Base-by-base conservation (phyloP, 2,888 invertebrate genomes). In the Cosmopolites sordidus region DNA sequence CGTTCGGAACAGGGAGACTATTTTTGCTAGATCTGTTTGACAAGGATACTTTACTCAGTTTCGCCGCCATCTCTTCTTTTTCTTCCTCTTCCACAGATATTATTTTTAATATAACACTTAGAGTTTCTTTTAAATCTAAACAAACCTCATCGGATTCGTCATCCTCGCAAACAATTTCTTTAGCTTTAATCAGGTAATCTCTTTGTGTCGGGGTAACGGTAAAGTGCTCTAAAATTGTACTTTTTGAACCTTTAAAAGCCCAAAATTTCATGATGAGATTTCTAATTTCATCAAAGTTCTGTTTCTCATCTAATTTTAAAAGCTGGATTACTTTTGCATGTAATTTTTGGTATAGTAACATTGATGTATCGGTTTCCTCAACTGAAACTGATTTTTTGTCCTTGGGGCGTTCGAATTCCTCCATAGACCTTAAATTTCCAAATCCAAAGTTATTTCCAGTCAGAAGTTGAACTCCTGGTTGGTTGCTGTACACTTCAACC, bases 381-480 rank as follows among this genome's bases (percentile, higher is more conserved):
- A 27, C 33, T 22, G 14, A 38, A 42, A 48, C 45, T 2, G 27
- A 4, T 29, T 43, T 18, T 40, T 43, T n/a, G 11, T 11, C 12
- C 15, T 43, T 16, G 9, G n/a, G 2, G 2, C n/a, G 16, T 15
- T 17, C 18, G 17, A 64, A 48, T 22, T 65, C 54, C 8, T 61
- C 59, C 12, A 62, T 51, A 9, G 62, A 53, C 18, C 61, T 16
- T 2, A 61, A 11, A 3, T 56, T 53, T 1, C 66, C 68, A 17
- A 54, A 59, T 16, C 67, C 68, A 44, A 71, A 68, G 11, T 66
- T 56, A 67, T 91, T 89, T 0, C 83, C 82, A 0, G 94, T 94
- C 66, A 92, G 90, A 61, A 96, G 83, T 70, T 92, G 90, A 51
- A 94, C 79, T 0, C 93, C 94, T 0, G 89, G 90, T 69, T 93